These are phyloP conservation scores for Xyliphius kryptos DNA, from an alignment of 2,113 vertebrate species.

Conservation along the genomic window DNA sequence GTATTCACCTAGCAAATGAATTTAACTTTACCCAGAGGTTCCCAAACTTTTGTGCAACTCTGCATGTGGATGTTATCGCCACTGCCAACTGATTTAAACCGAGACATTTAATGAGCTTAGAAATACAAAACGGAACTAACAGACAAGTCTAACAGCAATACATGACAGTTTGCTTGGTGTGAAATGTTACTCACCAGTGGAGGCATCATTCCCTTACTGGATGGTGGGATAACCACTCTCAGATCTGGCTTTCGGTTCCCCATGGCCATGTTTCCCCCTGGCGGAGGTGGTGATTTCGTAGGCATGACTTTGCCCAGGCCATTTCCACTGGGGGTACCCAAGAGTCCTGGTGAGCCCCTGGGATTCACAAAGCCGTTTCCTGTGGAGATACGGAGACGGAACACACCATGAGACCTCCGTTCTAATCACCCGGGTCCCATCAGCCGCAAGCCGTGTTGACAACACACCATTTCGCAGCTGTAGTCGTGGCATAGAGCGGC, in stretches of 20 bases:
- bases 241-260: slow-evolving; percentile 92
- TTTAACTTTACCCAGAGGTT: no score
- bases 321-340: slow-evolving; percentile 79
- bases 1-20: no score
- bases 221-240: slow-evolving; percentile 92
- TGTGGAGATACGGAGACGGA: slow-evolving; percentile 62
- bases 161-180: slow-evolving; percentile 14
- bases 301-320: slow-evolving; percentile 92
- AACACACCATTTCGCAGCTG: slow-evolving; percentile 45
- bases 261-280: slow-evolving; percentile 83
- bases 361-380: slow-evolving; percentile 95
- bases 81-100: no score
- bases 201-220: slow-evolving; percentile 97
- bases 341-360: slow-evolving; percentile 84
- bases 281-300: slow-evolving; percentile 91
- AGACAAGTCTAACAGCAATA: neutral
- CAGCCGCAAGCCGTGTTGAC: slow-evolving; percentile 52
- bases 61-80: no score
- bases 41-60: no score
- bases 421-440: slow-evolving; percentile 48
- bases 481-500: slow-evolving; percentile 47
- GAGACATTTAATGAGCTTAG: slow-evolving; percentile 5
- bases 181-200: slow-evolving; percentile 77
- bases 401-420: slow-evolving; percentile 58
- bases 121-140: neutral